Percentiles rank a stretch among this genome's conserved stretches.
phyloP scores from a whole-genome alignment of 2,113 vertebrate species.

The Rhineura floridana region DNA sequence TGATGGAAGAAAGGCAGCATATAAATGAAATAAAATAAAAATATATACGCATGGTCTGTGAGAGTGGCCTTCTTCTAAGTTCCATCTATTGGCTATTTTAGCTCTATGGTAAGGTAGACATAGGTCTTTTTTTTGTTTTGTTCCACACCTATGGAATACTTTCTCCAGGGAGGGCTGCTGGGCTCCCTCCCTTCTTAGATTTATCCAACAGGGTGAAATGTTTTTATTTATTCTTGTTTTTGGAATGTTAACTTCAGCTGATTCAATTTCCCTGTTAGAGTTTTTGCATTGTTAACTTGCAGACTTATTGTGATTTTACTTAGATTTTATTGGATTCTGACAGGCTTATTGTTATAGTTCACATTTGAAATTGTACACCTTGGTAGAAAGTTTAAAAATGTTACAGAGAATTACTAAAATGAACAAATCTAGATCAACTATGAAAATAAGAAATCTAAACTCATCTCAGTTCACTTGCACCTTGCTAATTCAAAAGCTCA shows the following conservation, averaged over 20 bases:
- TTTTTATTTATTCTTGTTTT: not conserved
- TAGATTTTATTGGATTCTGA: not conserved
- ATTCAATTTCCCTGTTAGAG: not conserved
- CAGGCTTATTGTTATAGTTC: not conserved
- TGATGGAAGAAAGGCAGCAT: not conserved
- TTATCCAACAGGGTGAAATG: not conserved
- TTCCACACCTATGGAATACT: not conserved
- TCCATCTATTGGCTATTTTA: not conserved
- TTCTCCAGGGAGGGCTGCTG: not conserved
- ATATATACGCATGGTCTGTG: not conserved
- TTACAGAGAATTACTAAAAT: not conserved
- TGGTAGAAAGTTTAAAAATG: not conserved
- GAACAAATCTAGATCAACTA: not conserved
- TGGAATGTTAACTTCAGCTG: not conserved
- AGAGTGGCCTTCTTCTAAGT: not conserved
- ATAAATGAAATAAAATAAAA: not conserved
- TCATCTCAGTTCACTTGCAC: not conserved
- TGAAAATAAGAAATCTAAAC: not conserved
- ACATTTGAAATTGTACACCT: not conserved
- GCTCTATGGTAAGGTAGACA: not conserved
- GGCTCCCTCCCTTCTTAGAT: not conserved
- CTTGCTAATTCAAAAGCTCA: not conserved
- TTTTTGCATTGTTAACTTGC: not conserved
- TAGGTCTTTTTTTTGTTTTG: no score
- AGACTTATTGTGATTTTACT: not conserved